Evolutionary conservation across 2,888 invertebrate species (phyloP).

Genomic region (Macrosiphum euphorbiae): DNA sequence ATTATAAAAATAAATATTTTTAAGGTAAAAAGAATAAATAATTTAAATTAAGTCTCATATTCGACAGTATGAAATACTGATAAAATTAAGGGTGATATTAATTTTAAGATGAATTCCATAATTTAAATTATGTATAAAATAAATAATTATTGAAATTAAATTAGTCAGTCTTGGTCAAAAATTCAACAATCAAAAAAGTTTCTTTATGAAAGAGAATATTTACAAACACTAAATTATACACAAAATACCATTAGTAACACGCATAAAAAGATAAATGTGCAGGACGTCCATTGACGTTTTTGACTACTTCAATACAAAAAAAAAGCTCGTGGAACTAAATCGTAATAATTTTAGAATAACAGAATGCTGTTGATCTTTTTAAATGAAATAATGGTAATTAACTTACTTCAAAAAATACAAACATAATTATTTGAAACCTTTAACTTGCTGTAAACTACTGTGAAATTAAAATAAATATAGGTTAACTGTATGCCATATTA

Average conservation of each 20-base stretch:
- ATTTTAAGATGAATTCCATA: background rate
- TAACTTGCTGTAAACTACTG: background rate
- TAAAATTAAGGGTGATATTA: background rate
- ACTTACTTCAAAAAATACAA: conserved; percentile 13
- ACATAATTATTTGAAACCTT: background rate
- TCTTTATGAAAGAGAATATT: background rate
- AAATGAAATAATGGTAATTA: background rate
- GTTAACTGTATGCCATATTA: background rate
- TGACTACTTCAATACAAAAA: background rate
- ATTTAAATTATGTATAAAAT: background rate
- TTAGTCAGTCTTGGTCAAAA: background rate
- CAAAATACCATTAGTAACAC: background rate
- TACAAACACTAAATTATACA: background rate
- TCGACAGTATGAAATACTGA: background rate
- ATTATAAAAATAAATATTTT: background rate
- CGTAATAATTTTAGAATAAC: background rate
- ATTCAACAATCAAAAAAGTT: background rate
- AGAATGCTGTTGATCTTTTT: background rate
- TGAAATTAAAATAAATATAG: background rate
- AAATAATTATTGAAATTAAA: background rate
- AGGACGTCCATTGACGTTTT: background rate
- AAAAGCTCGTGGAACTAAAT: background rate
- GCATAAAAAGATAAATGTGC: background rate
- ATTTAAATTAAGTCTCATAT: background rate
- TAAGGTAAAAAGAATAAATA: background rate